Percentiles rank a stretch among this genome's conserved stretches.
Conservation (phyloP, 1,140 invertebrate species). For the Heterodera carotae region DNA sequence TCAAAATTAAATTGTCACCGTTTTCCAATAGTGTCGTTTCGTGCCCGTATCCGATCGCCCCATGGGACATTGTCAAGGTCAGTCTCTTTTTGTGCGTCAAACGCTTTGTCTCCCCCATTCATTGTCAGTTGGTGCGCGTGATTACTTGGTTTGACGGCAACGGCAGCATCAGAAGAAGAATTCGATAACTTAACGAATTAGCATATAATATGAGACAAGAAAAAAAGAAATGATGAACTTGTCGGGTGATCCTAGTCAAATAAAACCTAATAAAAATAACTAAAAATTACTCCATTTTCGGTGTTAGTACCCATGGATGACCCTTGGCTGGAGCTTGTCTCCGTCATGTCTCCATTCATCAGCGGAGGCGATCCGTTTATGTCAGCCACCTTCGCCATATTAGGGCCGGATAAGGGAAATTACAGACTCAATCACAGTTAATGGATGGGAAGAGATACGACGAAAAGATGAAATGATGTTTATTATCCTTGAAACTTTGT, state of each 20-base stretch:
- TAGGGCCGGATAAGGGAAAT: neutral
- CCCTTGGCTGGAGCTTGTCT: neutral
- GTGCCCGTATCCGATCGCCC: neutral
- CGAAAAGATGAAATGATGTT: no score
- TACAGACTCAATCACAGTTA: neutral
- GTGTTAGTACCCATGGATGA: neutral
- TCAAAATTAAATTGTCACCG: no score
- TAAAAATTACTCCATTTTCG: slow-evolving; percentile 2
- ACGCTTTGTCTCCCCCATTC: neutral
- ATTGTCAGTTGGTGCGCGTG: neutral
- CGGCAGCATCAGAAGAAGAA: neutral
- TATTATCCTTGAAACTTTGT: no score
- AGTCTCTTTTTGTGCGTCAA: neutral
- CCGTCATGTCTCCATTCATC: neutral
- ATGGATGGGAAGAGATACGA: neutral
- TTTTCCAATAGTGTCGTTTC: neutral
- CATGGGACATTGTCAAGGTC: neutral
- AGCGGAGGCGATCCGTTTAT: neutral
- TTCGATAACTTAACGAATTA: neutral
- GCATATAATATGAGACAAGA: no score
- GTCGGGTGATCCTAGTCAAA: no score
- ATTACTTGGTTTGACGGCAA: neutral
- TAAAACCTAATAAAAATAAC: neutral
- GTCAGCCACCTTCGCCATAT: slow-evolving; percentile 8
- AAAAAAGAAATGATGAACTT: no score